Conservation (phyloP, 2,113 vertebrate species). For the Tachuris rubrigastra region DNA sequence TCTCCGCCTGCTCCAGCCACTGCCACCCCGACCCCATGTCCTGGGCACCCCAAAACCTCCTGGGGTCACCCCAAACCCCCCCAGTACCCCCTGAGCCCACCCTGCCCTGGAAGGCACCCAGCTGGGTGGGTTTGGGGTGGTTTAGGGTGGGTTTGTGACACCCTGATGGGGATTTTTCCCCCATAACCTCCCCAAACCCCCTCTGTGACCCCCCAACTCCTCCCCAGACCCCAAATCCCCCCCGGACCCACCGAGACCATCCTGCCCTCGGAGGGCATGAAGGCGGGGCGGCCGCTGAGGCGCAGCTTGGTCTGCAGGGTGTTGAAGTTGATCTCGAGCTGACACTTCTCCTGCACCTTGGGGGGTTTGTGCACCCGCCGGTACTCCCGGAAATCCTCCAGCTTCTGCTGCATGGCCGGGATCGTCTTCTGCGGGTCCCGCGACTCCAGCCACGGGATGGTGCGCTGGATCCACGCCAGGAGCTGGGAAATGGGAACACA, state of each 20-base stretch:
- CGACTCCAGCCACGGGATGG: slow-evolving; percentile 94
- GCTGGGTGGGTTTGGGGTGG: no score
- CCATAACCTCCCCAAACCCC: no score
- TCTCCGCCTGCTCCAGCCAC: no score
- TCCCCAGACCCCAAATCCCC: neutral
- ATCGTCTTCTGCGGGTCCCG: slow-evolving; percentile 66
- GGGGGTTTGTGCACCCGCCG: neutral
- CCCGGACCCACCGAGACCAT: slow-evolving; percentile 77
- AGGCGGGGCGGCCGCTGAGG: slow-evolving; percentile 91
- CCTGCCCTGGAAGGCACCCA: no score
- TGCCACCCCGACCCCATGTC: no score
- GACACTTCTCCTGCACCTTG: slow-evolving; percentile 94
- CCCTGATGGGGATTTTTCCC: no score
- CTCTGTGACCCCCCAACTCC: neutral
- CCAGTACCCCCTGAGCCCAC: no score
- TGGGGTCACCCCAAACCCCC: no score
- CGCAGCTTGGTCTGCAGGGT: slow-evolving; percentile 95
- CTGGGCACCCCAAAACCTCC: no score
- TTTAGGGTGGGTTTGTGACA: no score
- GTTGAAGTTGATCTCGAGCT: slow-evolving; percentile 98
- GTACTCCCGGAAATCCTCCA: no score
- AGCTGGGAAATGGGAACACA: slow-evolving; percentile 73
- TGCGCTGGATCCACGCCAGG: slow-evolving; percentile 92
- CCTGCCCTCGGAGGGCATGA: slow-evolving; percentile 93
- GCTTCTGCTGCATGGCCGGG: no score